Evolutionary conservation across 2,888 invertebrate species (phyloP), one percentile per base, ranked within the genome.

Genomic region (Lochmaea capreae): DNA sequence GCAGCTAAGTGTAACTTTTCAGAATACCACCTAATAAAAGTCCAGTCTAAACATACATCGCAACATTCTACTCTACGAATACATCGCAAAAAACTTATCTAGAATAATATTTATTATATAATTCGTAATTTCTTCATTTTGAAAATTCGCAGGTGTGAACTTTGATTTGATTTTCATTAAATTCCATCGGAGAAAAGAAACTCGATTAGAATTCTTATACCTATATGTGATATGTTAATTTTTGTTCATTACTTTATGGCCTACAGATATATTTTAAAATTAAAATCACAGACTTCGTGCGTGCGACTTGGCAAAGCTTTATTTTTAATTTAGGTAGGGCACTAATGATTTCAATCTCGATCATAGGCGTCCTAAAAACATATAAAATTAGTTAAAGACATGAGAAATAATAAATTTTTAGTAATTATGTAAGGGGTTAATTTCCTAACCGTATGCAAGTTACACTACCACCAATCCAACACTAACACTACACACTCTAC

Each of bases 241-340:
- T 46, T 43, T 46, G 43, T 43, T 22, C 22, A 65, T 65, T 67
- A 54, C 67, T 39, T 43, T 18, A 70, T 70, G 65, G 52, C 62
- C 72, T 67, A 72, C 67, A 57, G 72, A 72, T 63, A 63, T 49
- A 52, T 67, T 71, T 65, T 72, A 61, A 67, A 72, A 72, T 72
- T 71, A 67, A 72, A 72, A 72, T 61, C 61, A 42, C 58, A 14
- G 63, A 61, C 67, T 67, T 67, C 61, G 63, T 72, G 67, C 67
- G 72, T 72, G 54, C 72, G 61, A 62, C 14, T 61, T 58, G 14
- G n/a, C 14, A 14, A 33, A 12, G 39, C 62, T 42, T 22, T 49
- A 65, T 65, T 65, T 65, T 43, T 65, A 46, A 65, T 65, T 65
- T 65, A 65, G 65, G 65, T 65, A 65, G 65, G 65, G 65, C 65